A percentile compares a stretch with the other conserved stretches of the same genome.
Conservation (phyloP, 1,140 invertebrate species). For the Sarcophaga bullata region DNA sequence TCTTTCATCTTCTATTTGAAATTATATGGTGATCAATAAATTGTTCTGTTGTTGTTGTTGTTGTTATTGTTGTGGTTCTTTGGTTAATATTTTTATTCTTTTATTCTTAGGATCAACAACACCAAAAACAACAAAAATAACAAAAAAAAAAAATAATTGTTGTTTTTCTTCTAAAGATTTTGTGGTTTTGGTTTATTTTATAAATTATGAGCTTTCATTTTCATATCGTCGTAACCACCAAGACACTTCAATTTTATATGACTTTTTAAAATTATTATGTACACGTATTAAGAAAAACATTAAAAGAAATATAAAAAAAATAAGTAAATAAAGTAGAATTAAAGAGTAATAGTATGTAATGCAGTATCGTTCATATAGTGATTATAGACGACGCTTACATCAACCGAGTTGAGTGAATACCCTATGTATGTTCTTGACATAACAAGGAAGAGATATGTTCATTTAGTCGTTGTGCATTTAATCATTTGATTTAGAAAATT, state of each 20-base stretch:
- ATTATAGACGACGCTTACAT: too few relatives aligned
- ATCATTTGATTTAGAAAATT: too few relatives aligned
- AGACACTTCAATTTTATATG: not conserved
- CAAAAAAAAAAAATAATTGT: too few relatives aligned
- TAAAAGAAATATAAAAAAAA: not conserved
- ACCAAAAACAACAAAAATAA: too few relatives aligned
- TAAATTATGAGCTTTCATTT: conserved; percentile 4
- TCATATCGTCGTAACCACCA: not conserved
- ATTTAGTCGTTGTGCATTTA: too few relatives aligned
- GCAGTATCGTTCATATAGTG: too few relatives aligned
- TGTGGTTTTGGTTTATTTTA: not conserved
- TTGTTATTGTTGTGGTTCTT: not conserved
- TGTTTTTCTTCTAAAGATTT: conserved; percentile 1
- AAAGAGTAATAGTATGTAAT: too few relatives aligned
- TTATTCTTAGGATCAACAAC: not conserved
- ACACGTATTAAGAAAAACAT: not conserved
- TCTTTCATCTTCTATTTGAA: not conserved
- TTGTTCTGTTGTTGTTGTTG: not conserved
- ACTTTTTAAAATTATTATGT: not conserved
- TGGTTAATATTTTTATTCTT: not conserved
- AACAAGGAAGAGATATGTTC: too few relatives aligned
- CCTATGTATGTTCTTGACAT: too few relatives aligned
- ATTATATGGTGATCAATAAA: not conserved
- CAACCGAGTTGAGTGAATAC: too few relatives aligned
- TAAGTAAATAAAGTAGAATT: not conserved